phyloP scores from a whole-genome alignment of 2,888 invertebrate genomes.

The Acronicta psi region DNA sequence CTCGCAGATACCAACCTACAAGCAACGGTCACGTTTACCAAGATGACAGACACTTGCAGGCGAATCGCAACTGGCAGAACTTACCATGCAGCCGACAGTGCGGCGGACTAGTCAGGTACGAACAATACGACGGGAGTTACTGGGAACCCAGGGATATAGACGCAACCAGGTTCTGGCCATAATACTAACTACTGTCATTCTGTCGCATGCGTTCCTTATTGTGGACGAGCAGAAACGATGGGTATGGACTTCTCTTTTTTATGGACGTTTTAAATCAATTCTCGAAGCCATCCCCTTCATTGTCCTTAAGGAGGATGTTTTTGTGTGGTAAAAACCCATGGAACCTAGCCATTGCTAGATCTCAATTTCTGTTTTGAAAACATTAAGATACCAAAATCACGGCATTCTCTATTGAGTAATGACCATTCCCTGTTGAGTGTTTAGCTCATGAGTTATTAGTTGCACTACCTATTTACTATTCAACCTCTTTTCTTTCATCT shows the following conservation, averaged over 20 bases:
- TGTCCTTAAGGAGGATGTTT: no score
- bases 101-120: slow-evolving; percentile 85
- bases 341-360: no score
- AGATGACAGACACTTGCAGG: slow-evolving; percentile 68
- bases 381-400: no score
- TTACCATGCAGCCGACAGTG: slow-evolving; percentile 80
- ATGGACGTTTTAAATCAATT: no score
- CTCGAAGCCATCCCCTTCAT: no score
- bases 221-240: slow-evolving; percentile 65
- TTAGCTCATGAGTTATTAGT: no score
- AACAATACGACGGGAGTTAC: slow-evolving; percentile 13
- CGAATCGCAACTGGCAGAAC: slow-evolving; percentile 75
- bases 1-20: slow-evolving; percentile 63
- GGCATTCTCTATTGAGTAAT: no score
- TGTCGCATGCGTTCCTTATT: slow-evolving; percentile 73
- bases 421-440: no score
- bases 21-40: slow-evolving; percentile 58
- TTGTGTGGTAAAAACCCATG: no score
- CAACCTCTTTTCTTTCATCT: neutral
- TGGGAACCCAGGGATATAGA: slow-evolving; percentile 48
- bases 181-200: slow-evolving; percentile 64
- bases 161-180: slow-evolving; percentile 75
- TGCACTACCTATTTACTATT: no score
- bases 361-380: no score
- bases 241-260: slow-evolving; percentile 69